Percentiles rank a stretch among this genome's conserved stretches.
These are phyloP conservation scores for Trogon surrucura DNA, from an alignment of 2,113 vertebrate genomes.

Conservation along the genomic window DNA sequence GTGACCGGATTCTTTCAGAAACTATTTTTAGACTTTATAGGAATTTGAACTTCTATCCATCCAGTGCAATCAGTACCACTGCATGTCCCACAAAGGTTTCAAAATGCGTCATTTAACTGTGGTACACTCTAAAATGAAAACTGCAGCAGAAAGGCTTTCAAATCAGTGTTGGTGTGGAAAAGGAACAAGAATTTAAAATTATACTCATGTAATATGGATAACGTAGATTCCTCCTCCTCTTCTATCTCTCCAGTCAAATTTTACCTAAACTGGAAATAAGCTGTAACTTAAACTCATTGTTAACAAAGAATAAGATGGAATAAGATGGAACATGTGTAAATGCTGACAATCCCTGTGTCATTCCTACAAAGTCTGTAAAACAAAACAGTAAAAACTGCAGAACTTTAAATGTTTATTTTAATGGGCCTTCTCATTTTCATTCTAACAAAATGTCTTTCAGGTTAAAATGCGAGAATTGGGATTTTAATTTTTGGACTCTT, in stretches of 20 bases:
- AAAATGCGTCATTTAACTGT: not conserved
- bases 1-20: not conserved
- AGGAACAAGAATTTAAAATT: not conserved
- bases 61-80: not conserved
- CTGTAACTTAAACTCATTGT: not conserved
- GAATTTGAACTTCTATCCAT: not conserved
- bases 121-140: not conserved
- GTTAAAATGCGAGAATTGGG: not conserved
- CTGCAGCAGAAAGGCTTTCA: not conserved
- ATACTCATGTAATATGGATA: not conserved
- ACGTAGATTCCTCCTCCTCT: not conserved
- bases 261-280: not conserved
- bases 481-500: not conserved
- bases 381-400: not conserved
- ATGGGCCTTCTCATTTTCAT: not conserved
- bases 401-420: not conserved
- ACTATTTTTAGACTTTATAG: not conserved
- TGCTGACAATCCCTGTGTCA: not conserved
- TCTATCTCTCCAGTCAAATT: not conserved
- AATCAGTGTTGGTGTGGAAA: not conserved
- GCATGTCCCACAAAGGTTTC: not conserved
- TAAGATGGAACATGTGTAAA: not conserved
- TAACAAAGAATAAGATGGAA: not conserved
- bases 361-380: not conserved
- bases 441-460: not conserved